Base-by-base conservation (phyloP, 2,888 invertebrate species). In the Argynnis bischoffii region DNA sequence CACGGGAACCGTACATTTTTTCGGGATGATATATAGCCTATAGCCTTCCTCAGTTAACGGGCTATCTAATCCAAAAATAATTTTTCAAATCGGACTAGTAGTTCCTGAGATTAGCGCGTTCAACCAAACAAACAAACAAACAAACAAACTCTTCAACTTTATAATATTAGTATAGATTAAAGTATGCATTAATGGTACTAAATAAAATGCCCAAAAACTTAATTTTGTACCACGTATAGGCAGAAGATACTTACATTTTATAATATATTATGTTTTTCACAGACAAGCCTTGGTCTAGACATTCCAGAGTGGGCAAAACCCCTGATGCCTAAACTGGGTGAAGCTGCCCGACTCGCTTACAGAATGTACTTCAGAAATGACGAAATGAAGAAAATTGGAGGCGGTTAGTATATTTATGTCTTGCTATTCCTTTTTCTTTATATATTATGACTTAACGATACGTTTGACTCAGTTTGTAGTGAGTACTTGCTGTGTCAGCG, bases 301-400 rank as follows among this genome's bases (percentile, higher is more conserved):
- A 82, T 89, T n/a, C 92, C 92, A 0, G 81, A 83, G 14, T 92
- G 92, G 92, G 80, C 87, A 0, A 84, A 83, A 41, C 86, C 89
- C 0, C 65, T 88, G 1, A 72, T 87, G 26, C 80, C 86, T 0
- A 82, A 81, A 35, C 67, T 92, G 2, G 78, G 78, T 1, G 89
- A 90, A 66, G 88, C 90, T 3, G 89, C 86, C 0, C 81, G 81
- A 21, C 69, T 86, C 5, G 85, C 88, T 0, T 92, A 91, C 73
- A 80, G 79, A 21, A 76, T 92, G n/a, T 91, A 91, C 77, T 90
- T 84, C 74, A 86, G 83, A 57, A 85, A 75, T 50, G 83, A 88
- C 6, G 90, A 90, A 69, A 89, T 92, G 92, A 88, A 86, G 70
- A 88, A 80, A 63, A 79, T 91, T 66, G 90, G 89, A 8, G 92